These are phyloP conservation scores for Gobiocypris rarus DNA, from an alignment of 2,113 vertebrate species.

Conservation along the genomic window DNA sequence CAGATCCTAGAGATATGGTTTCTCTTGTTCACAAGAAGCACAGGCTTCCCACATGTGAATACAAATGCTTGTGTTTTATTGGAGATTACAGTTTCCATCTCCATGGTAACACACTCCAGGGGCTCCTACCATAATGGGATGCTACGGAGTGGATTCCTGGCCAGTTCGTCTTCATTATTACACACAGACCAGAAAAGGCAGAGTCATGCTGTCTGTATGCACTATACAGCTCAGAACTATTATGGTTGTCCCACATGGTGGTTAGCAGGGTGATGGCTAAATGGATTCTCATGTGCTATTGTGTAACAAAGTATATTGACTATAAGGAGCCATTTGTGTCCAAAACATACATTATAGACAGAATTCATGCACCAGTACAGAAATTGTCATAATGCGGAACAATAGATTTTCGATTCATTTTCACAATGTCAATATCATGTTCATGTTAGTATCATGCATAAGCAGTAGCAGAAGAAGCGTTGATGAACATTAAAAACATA, in stretches of 20 bases:
- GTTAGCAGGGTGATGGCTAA: background rate
- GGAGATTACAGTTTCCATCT: conserved; percentile 4
- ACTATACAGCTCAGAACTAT: background rate
- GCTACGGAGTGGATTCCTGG: conserved; percentile 11
- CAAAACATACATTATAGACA: background rate
- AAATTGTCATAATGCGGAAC: background rate
- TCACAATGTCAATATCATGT: background rate
- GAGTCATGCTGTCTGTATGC: conserved; percentile 15
- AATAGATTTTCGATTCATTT: background rate
- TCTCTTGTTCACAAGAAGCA: background rate
- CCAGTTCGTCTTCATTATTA: background rate
- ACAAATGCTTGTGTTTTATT: conserved; percentile 3
- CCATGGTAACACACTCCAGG: conserved; percentile 28
- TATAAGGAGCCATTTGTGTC: background rate
- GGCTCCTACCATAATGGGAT: conserved; percentile 1
- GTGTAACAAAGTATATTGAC: background rate
- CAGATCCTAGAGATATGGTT: background rate
- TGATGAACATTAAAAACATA: background rate
- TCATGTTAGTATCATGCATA: background rate
- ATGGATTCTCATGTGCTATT: background rate
- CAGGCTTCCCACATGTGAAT: background rate
- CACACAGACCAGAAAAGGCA: background rate
- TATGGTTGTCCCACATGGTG: background rate
- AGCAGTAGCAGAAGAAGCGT: background rate
- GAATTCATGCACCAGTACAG: background rate